Conservation (phyloP, 1,140 invertebrate genomes). For the Portunus trituberculatus region DNA sequence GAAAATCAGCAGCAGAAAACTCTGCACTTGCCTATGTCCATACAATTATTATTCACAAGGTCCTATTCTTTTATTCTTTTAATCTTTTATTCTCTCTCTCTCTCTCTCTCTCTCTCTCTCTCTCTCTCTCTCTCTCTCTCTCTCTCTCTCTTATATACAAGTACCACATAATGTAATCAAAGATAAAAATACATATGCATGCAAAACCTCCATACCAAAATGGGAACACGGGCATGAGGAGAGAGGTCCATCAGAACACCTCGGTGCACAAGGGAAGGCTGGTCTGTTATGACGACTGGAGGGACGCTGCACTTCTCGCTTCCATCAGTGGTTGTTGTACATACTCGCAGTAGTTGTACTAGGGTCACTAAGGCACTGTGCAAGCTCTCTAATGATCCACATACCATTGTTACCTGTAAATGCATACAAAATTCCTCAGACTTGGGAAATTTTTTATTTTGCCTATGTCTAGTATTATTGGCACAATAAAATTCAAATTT, state of each 20-base stretch:
- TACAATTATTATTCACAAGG: no score
- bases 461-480: no score
- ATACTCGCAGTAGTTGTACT: conserved; percentile 84
- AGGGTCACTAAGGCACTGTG: conserved; percentile 85
- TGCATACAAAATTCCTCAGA: neutral
- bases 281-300: conserved; percentile 85
- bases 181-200: neutral
- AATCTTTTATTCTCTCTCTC: no score
- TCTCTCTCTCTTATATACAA: neutral
- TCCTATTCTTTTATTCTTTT: no score
- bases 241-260: conserved; percentile 85
- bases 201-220: conserved; percentile 80
- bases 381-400: conserved; percentile 83
- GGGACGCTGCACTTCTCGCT: conserved; percentile 79
- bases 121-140: no score
- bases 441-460: no score
- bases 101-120: no score
- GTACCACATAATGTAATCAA: neutral
- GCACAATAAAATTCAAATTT: no score
- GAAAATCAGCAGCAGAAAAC: no score
- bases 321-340: conserved; percentile 74
- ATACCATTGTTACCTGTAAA: conserved; percentile 81
- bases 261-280: conserved; percentile 83
- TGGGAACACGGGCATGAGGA: conserved; percentile 84
- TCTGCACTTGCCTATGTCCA: no score